Evolutionary conservation across 2,888 invertebrate species (phyloP).

Genomic region (Nemapogon koenigi): DNA sequence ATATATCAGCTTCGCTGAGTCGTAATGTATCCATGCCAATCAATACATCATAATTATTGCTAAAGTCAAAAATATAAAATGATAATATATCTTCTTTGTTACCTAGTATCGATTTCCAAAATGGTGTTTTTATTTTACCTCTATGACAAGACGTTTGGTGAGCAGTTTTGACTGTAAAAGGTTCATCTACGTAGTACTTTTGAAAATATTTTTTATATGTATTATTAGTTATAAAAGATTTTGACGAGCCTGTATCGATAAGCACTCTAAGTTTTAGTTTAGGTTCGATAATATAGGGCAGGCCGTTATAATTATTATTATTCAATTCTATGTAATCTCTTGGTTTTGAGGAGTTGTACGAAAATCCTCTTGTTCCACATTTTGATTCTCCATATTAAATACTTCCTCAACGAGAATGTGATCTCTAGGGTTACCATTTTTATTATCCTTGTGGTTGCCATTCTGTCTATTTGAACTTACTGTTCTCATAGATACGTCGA

Average conservation of each 20-base stretch:
- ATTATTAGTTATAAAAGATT: neutral
- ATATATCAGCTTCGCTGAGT: neutral
- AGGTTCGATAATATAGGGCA: neutral
- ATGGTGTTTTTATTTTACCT: neutral
- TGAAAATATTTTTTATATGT: neutral
- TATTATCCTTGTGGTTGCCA: neutral
- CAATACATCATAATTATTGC: neutral
- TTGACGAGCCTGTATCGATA: neutral
- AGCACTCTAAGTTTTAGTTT: neutral
- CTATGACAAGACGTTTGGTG: neutral
- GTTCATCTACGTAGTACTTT: neutral
- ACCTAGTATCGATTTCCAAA: neutral
- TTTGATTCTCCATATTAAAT: neutral
- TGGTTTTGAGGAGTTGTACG: neutral
- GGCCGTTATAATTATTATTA: neutral
- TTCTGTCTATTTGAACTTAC: neutral
- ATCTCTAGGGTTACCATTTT: neutral
- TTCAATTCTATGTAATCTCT: neutral
- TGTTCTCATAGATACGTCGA: neutral
- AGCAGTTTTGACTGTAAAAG: neutral
- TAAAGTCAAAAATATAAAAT: neutral
- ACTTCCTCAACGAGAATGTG: neutral
- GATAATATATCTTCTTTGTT: neutral
- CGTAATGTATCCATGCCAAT: neutral
- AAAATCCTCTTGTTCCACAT: neutral